Evolutionary conservation across 1,140 invertebrate species (phyloP).

Genomic region (Euglossa dilemma): DNA sequence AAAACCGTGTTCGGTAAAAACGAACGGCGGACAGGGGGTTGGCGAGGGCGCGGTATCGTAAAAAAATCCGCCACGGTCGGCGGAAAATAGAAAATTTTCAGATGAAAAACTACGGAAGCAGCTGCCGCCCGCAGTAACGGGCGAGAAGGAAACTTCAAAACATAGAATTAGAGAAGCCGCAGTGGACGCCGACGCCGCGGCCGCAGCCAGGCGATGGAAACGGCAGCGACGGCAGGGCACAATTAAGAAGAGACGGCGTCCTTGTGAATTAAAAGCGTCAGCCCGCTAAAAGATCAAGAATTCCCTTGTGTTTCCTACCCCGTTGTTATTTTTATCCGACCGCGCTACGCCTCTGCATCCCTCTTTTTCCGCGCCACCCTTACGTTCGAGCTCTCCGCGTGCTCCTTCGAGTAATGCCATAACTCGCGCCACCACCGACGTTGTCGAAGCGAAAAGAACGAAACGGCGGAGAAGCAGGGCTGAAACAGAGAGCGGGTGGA

Average conservation of each 20-base stretch:
- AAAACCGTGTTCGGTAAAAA: not conserved
- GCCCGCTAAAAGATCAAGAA: constrained; percentile 78
- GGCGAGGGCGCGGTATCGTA: not conserved
- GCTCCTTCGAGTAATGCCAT: constrained; percentile 12
- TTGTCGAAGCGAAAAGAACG: not conserved
- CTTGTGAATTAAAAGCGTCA: constrained; percentile 77
- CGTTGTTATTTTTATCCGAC: constrained; percentile 42
- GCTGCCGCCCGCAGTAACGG: constrained; percentile 1
- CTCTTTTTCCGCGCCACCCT: not conserved
- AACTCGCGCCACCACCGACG: not conserved
- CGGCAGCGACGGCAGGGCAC: constrained; percentile 22
- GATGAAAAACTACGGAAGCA: constrained; percentile 26
- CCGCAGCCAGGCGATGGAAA: constrained; percentile 1
- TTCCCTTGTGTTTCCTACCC: constrained; percentile 63
- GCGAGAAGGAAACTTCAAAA: constrained; percentile 31
- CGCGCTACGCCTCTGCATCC: not conserved
- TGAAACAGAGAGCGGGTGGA: not conserved
- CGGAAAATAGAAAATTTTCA: constrained; percentile 34
- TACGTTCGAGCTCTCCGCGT: not conserved
- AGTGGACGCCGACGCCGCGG: no score
- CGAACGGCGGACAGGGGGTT: no score
- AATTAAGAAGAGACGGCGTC: constrained; percentile 73
- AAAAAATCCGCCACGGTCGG: not conserved
- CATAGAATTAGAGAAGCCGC: constrained; percentile 55
- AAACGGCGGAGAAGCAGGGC: not conserved